Evolutionary conservation across 2,797 vertebrate species (phyloP).

Genomic region (Emydoidea blandingii): DNA sequence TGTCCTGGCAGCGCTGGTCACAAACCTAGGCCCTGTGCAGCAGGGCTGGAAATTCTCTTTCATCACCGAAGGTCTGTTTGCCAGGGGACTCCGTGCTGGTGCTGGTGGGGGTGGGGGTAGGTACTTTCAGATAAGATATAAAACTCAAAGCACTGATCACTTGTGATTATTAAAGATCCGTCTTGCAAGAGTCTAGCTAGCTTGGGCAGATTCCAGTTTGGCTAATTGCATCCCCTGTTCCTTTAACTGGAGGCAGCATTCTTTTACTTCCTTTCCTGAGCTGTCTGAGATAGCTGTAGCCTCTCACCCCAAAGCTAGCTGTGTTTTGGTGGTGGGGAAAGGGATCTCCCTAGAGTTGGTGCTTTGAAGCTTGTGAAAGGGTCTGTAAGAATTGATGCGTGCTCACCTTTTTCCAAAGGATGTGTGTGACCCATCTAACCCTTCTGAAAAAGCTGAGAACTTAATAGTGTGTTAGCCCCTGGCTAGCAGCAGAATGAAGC

Average conservation of each 20-base stretch:
- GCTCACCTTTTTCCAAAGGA: background rate
- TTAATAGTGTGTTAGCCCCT: background rate
- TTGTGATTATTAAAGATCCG: background rate
- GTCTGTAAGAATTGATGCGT: background rate
- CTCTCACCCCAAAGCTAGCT: background rate
- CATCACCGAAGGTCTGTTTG: background rate
- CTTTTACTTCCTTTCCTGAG: background rate
- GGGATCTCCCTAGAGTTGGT: background rate
- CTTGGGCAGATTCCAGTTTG: background rate
- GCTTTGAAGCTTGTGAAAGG: background rate
- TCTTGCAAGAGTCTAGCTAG: background rate
- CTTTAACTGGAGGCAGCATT: background rate
- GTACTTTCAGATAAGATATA: background rate
- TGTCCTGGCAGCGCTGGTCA: conserved; percentile 61
- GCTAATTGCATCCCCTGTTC: background rate
- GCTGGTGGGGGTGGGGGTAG: rapidly evolving
- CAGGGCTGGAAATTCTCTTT: background rate
- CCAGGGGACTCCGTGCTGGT: rapidly evolving
- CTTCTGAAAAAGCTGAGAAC: background rate
- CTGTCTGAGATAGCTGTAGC: too few relatives aligned
- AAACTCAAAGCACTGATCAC: background rate
- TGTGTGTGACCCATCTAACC: background rate
- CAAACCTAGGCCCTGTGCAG: conserved; percentile 21
- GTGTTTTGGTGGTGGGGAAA: background rate
- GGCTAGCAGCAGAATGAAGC: background rate